Conservation (phyloP, 2,797 vertebrate genomes). For the Acipenser transmontanus region DNA sequence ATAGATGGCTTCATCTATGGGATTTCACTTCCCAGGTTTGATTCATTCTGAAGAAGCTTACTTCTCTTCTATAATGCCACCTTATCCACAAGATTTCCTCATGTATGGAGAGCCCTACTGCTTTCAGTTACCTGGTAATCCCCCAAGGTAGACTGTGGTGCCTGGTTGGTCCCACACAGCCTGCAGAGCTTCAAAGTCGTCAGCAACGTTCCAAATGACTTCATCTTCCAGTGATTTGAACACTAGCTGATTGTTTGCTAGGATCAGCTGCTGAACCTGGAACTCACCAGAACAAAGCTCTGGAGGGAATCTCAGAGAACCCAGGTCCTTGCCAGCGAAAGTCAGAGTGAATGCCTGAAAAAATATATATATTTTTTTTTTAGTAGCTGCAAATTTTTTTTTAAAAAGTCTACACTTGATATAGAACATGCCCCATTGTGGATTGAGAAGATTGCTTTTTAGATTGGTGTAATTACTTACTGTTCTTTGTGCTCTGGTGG, state of each 20-base stretch:
- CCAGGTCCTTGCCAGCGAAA: neutral
- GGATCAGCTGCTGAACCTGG: slow-evolving; percentile 16
- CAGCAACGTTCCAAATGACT: slow-evolving; percentile 9
- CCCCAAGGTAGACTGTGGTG: slow-evolving; percentile 22
- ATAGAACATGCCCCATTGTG: too few relatives aligned
- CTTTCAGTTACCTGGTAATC: slow-evolving; percentile 19
- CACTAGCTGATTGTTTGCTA: slow-evolving; percentile 11
- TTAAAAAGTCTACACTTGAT: too few relatives aligned
- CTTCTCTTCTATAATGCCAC: too few relatives aligned
- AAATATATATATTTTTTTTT: neutral
- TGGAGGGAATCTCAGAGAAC: slow-evolving; percentile 11
- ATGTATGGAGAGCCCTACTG: too few relatives aligned
- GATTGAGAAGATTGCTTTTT: too few relatives aligned
- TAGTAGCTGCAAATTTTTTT: too few relatives aligned
- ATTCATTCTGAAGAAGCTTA: too few relatives aligned
- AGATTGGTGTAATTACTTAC: too few relatives aligned
- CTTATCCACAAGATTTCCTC: too few relatives aligned
- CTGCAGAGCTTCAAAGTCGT: slow-evolving; percentile 14
- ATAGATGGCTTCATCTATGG: too few relatives aligned
- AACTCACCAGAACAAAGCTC: slow-evolving; percentile 18
- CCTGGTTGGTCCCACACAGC: slow-evolving; percentile 22
- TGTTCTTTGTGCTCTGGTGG: too few relatives aligned
- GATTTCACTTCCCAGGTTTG: too few relatives aligned
- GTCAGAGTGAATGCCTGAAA: slow-evolving; percentile 4
- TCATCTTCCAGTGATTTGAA: neutral